phyloP scores from a whole-genome alignment of 2,113 vertebrate genomes.

The Dipodomys ordii region DNA sequence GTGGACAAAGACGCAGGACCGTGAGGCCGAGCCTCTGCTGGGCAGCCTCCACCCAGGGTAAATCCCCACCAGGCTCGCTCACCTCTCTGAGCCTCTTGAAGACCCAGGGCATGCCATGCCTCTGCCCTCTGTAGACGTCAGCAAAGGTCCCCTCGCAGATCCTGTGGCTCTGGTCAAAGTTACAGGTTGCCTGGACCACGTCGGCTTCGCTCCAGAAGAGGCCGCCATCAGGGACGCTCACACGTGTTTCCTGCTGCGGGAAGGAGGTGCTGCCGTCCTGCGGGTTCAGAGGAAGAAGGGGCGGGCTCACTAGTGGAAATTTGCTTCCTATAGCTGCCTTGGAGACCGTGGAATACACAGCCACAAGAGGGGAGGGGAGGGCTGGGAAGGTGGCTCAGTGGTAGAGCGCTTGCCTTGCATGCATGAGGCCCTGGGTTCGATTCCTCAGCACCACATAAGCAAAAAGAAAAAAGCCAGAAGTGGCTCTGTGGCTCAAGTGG shows the following conservation, averaged over 20 bases:
- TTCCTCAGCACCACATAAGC: too few relatives aligned
- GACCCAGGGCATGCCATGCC: constrained; percentile 74
- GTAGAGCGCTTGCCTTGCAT: too few relatives aligned
- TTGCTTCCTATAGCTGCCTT: too few relatives aligned
- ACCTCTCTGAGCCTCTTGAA: constrained; percentile 88
- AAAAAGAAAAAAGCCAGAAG: too few relatives aligned
- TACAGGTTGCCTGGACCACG: constrained; percentile 83
- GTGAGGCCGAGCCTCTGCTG: neutral
- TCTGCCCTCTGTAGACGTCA: constrained; percentile 84
- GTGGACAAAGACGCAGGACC: neutral
- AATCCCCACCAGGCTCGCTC: constrained; percentile 64
- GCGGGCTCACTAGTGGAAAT: constrained; percentile 20
- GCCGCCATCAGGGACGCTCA: constrained; percentile 58
- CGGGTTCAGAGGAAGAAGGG: constrained; percentile 62
- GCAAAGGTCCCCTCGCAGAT: constrained; percentile 86
- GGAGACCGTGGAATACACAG: neutral
- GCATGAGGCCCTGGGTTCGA: too few relatives aligned
- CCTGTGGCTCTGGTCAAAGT: constrained; percentile 82
- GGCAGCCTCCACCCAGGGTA: neutral
- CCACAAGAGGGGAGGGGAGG: neutral
- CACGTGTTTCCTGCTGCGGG: constrained; percentile 81
- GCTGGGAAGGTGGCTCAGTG: too few relatives aligned
- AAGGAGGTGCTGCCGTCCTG: constrained; percentile 75
- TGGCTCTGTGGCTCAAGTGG: too few relatives aligned
- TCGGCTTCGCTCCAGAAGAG: constrained; percentile 86